phyloP scores from a whole-genome alignment of 2,113 vertebrate genomes.

The Arenaria interpres region DNA sequence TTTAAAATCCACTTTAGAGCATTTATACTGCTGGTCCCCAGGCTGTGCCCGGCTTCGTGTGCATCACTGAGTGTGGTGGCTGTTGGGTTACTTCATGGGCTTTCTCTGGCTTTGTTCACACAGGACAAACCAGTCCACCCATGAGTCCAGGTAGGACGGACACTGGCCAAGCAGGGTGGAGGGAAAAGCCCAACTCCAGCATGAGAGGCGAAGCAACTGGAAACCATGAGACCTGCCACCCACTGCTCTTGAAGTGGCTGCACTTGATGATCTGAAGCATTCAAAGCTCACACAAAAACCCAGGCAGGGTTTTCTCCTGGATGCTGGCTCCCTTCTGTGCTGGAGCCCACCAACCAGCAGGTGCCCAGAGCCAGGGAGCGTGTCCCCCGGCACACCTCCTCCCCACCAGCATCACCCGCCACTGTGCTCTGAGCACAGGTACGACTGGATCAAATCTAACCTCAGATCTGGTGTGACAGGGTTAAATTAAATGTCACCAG shows the following conservation, averaged over 20 bases:
- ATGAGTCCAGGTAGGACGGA: rapidly evolving
- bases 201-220: background rate
- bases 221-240: background rate
- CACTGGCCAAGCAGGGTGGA: background rate
- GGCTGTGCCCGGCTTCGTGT: background rate
- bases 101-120: background rate
- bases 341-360: background rate
- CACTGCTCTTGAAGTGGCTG: rapidly evolving
- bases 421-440: background rate
- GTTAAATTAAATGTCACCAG: background rate
- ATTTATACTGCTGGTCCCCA: background rate
- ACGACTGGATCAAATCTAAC: background rate
- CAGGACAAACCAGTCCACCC: rapidly evolving
- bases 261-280: background rate
- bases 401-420: background rate
- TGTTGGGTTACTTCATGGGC: background rate
- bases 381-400: background rate
- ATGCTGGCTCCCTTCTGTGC: background rate
- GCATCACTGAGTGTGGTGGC: background rate
- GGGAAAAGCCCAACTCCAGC: background rate
- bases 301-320: background rate
- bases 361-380: background rate
- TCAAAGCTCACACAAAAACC: background rate
- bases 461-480: background rate
- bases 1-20: background rate